These are phyloP conservation scores for Zaprionus lachaisei DNA, from an alignment of 1,140 invertebrate genomes.

Conservation along the genomic window DNA sequence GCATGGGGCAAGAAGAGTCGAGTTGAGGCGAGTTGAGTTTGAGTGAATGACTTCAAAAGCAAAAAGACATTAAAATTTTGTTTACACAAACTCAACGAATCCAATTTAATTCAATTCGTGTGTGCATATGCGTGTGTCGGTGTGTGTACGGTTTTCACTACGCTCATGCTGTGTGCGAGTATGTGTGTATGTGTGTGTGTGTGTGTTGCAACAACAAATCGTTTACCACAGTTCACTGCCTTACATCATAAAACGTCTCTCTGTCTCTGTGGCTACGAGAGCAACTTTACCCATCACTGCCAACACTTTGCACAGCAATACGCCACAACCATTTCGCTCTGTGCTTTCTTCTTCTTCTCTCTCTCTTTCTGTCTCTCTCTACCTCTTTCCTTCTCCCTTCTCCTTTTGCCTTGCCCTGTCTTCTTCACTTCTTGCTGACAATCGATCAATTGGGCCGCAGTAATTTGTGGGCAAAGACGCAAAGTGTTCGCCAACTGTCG, in stretches of 20 bases:
- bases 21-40: slow-evolving; percentile 71
- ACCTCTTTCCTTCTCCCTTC: background rate
- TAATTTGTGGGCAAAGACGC: slow-evolving; percentile 78
- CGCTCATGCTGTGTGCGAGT: slow-evolving; percentile 4
- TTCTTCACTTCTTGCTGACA: slow-evolving; percentile 57
- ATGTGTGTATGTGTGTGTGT: background rate
- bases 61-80: slow-evolving; percentile 83
- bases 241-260: slow-evolving; percentile 73
- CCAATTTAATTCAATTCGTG: slow-evolving; percentile 82
- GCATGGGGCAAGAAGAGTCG: slow-evolving; percentile 25
- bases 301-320: slow-evolving; percentile 35
- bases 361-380: slow-evolving; percentile 4
- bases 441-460: slow-evolving; percentile 81
- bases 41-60: slow-evolving; percentile 82
- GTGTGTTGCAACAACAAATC: slow-evolving; percentile 72
- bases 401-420: slow-evolving; percentile 9
- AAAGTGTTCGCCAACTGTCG: slow-evolving; percentile 72
- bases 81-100: slow-evolving; percentile 82
- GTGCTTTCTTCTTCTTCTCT: background rate
- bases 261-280: slow-evolving; percentile 19
- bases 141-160: slow-evolving; percentile 8
- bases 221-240: slow-evolving; percentile 80
- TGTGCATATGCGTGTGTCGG: slow-evolving; percentile 41
- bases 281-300: slow-evolving; percentile 46
- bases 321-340: slow-evolving; percentile 14